Evolutionary conservation across 2,113 vertebrate species (phyloP).

Genomic region (Dicerorhinus sumatrensis): DNA sequence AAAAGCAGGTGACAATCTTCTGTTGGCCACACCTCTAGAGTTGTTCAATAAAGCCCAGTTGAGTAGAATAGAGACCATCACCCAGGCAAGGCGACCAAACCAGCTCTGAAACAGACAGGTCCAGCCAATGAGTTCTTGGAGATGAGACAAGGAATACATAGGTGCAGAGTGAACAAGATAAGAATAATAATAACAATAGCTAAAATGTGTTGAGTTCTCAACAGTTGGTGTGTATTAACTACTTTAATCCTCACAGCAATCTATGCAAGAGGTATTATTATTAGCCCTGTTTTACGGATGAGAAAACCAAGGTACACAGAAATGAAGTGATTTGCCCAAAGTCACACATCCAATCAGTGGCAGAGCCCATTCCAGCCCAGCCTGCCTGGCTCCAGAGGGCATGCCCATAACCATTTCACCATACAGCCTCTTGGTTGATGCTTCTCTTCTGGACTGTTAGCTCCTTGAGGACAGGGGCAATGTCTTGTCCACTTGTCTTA

Average conservation of each 20-base stretch:
- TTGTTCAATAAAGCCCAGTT: neutral
- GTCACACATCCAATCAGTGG: neutral
- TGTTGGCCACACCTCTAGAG: neutral
- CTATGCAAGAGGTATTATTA: neutral
- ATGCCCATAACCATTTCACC: neutral
- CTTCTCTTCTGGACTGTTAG: neutral
- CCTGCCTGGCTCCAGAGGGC: accelerated
- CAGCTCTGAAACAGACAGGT: neutral
- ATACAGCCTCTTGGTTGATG: too few species aligned
- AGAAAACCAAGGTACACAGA: neutral
- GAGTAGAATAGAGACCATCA: neutral
- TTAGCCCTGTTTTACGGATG: neutral
- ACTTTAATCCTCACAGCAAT: neutral
- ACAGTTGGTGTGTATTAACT: neutral
- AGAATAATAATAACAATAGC: neutral
- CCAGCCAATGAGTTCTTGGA: neutral
- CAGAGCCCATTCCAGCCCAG: neutral
- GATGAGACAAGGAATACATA: neutral
- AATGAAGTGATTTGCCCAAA: neutral
- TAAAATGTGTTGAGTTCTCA: neutral
- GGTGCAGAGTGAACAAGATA: neutral
- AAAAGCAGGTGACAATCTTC: neutral
- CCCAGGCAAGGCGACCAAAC: neutral
- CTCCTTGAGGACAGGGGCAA: neutral
- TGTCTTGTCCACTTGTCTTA: neutral